Evolutionary conservation across 2,888 invertebrate species (phyloP).

Genomic region (Anoncus sp.): DNA sequence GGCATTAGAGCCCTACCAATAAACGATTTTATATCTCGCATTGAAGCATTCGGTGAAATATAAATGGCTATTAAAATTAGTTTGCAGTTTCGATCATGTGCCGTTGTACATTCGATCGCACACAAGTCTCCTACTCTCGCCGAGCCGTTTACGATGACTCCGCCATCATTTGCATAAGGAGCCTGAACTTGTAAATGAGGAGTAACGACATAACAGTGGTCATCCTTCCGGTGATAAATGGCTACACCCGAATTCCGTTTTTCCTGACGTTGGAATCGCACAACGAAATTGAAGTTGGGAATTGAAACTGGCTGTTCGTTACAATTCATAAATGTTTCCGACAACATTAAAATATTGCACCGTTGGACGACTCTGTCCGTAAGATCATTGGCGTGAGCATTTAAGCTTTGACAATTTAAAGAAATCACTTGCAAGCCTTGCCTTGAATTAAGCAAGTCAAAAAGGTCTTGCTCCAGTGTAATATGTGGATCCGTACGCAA

Average conservation of each 20-base stretch:
- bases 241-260: background rate
- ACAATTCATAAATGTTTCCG: background rate
- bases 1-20: background rate
- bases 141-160: slow-evolving; percentile 9
- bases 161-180: slow-evolving; percentile 8
- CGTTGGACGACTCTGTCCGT: background rate
- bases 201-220: background rate
- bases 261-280: slow-evolving; percentile 12
- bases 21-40: background rate
- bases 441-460: background rate
- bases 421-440: background rate
- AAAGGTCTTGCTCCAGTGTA: background rate
- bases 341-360: background rate
- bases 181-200: slow-evolving; percentile 6
- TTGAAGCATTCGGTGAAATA: background rate
- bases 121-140: slow-evolving; percentile 4
- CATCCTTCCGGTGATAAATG: slow-evolving; percentile 11
- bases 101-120: background rate
- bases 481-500: background rate
- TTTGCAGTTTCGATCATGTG: background rate
- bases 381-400: background rate
- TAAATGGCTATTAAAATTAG: background rate
- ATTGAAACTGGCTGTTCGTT: background rate
- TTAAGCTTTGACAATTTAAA: slow-evolving; percentile 23
- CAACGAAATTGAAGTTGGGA: background rate